A percentile compares a stretch with the other conserved stretches of the same genome.
Conservation (phyloP, 2,888 invertebrate species). For the Pasiphila rectangulata region DNA sequence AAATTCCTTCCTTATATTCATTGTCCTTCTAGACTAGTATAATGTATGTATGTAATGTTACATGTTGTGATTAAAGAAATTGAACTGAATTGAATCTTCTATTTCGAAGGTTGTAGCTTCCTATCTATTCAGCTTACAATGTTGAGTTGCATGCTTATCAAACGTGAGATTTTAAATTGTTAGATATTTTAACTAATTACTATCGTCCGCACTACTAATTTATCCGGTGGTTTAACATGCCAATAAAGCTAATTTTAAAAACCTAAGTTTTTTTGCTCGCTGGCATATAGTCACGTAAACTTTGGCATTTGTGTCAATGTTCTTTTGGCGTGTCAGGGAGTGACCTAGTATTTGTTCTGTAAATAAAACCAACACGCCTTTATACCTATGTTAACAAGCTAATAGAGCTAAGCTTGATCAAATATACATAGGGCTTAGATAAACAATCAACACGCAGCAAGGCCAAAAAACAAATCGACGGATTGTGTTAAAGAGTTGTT, state of each 20-base stretch:
- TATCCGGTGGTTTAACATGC: constrained; percentile 3
- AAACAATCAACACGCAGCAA: constrained; percentile 20
- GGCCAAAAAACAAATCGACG: no score
- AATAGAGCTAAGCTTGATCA: constrained; percentile 28
- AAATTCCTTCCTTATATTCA: no score
- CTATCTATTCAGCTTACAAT: not conserved
- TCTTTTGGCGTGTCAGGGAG: constrained; percentile 51
- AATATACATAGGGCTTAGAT: constrained; percentile 26
- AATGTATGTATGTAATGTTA: no score
- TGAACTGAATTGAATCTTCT: no score
- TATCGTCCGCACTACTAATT: constrained; percentile 3
- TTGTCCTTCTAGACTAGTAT: no score
- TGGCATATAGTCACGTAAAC: constrained; percentile 43
- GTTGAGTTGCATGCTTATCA: not conserved
- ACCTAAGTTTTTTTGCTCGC: constrained; percentile 9
- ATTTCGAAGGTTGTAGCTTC: not conserved
- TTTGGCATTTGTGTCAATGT: constrained; percentile 50
- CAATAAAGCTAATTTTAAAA: constrained; percentile 5
- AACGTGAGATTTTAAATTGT: not conserved
- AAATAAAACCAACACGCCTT: constrained; percentile 28
- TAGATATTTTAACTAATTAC: not conserved
- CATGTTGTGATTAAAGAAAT: no score
- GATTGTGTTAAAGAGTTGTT: no score
- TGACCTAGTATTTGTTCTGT: constrained; percentile 45
- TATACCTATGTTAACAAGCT: constrained; percentile 19